phyloP scores from a whole-genome alignment of 1,140 invertebrate genomes.

The Zaprionus ornatus region DNA sequence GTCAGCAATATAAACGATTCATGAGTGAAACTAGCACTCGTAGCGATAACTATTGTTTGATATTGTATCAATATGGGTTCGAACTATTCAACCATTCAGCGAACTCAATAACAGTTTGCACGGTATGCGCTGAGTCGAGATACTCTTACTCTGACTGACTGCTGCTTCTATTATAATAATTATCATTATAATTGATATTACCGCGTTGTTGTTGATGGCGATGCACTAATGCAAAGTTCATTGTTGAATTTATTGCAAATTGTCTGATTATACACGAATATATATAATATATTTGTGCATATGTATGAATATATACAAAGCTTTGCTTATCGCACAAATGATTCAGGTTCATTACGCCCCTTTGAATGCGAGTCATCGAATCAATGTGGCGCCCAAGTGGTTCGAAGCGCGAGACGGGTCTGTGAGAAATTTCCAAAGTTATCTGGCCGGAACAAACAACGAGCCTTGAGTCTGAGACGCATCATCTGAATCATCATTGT shows the following conservation, averaged over 20 bases:
- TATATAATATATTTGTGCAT: not conserved
- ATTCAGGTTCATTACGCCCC: conserved; percentile 75
- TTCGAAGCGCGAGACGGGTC: not conserved
- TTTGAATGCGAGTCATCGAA: conserved; percentile 7
- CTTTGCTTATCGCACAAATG: conserved; percentile 55
- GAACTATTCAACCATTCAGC: too few species aligned
- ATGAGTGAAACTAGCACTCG: too few species aligned
- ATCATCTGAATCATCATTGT: conserved; percentile 12
- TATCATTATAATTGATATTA: conserved; percentile 6
- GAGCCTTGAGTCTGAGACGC: not conserved
- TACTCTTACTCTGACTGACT: not conserved
- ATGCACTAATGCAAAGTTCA: conserved; percentile 32
- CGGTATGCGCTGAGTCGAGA: not conserved
- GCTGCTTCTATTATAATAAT: conserved; percentile 6
- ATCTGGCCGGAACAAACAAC: conserved; percentile 29
- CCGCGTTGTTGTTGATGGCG: conserved; percentile 3
- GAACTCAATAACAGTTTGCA: not conserved
- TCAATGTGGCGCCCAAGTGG: not conserved
- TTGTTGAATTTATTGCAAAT: conserved; percentile 18
- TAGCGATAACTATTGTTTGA: not conserved
- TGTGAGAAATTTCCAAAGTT: conserved; percentile 5
- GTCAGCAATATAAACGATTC: too few species aligned
- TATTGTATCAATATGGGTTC: too few species aligned
- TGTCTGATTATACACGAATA: conserved; percentile 26
- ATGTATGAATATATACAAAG: not conserved